Conservation (phyloP, 2,888 invertebrate genomes). For the Heptascelio sp. region DNA sequence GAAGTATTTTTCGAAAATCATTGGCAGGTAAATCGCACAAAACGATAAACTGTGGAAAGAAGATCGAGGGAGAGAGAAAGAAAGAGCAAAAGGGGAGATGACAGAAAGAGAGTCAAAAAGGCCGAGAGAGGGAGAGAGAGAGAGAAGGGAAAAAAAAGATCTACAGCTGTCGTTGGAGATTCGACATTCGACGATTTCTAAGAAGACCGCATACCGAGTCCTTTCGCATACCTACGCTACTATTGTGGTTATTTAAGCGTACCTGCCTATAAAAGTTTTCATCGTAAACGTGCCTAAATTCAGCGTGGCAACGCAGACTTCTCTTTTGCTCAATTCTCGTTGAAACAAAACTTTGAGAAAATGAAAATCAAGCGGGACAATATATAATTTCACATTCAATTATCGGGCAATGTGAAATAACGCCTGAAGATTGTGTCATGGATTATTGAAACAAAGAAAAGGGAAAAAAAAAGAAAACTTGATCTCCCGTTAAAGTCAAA, state of each 20-base stretch:
- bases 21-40: constrained; percentile 47
- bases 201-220: constrained; percentile 75
- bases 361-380: no score
- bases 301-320: constrained; percentile 27
- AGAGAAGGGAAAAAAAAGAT: constrained; percentile 58
- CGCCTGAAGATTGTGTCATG: no score
- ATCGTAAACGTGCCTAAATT: constrained; percentile 56
- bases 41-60: constrained; percentile 44
- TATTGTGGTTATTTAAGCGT: constrained; percentile 65
- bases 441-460: no score
- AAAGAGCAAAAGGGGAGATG: constrained; percentile 26
- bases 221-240: constrained; percentile 65
- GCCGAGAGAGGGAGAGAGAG: constrained; percentile 23
- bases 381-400: no score
- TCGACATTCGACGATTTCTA: constrained; percentile 76
- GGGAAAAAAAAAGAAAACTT: no score
- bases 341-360: no score
- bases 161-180: constrained; percentile 72
- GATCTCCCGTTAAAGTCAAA: no score
- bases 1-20: constrained; percentile 21
- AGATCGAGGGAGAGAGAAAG: no score
- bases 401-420: no score
- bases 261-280: constrained; percentile 67
- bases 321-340: no score
- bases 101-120: constrained; percentile 38